Evolutionary conservation across 2,888 invertebrate species (phyloP).

Genomic region (Drosophila pegasa): DNA sequence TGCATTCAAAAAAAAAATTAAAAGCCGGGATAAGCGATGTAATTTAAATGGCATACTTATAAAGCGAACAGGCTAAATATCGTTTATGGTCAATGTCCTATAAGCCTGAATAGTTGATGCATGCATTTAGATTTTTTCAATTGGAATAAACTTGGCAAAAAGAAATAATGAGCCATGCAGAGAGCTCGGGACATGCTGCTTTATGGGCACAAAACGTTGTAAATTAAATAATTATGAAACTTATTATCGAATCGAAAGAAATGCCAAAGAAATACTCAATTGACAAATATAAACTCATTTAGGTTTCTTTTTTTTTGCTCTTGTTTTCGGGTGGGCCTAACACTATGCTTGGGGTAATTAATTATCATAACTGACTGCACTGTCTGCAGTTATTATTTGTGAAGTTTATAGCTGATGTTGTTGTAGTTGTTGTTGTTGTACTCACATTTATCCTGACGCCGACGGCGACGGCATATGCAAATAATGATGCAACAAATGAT

Average conservation of each 20-base stretch:
- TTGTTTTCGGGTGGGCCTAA: conserved; percentile 45
- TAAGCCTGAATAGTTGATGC: conserved; percentile 23
- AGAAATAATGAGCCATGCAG: conserved; percentile 27
- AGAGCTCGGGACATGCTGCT: conserved; percentile 18
- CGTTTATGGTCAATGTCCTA: conserved; percentile 5
- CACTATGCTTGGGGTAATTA: conserved; percentile 65
- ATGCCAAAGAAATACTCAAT: conserved; percentile 6
- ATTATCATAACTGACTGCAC: conserved; percentile 34
- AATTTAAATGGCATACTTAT: conserved; percentile 15
- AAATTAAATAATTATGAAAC: conserved; percentile 9
- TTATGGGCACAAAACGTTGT: conserved; percentile 1
- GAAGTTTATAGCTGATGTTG: background rate
- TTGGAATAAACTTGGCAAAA: background rate
- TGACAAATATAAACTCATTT: background rate
- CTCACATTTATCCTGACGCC: conserved; percentile 87
- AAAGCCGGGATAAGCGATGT: conserved; percentile 9
- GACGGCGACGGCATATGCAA: conserved; percentile 91
- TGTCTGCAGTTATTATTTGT: conserved; percentile 22
- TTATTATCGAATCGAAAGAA: conserved; percentile 5
- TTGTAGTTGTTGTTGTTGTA: conserved; percentile 49
- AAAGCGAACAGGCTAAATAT: conserved; percentile 6
- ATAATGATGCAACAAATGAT: conserved; percentile 94
- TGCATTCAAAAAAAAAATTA: conserved; percentile 17
- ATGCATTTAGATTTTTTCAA: conserved; percentile 30
- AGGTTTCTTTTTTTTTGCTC: conserved; percentile 9